Evolutionary conservation across 1,140 invertebrate species (phyloP), one percentile per base, ranked within the genome.

Genomic region (Hyles vespertilio): DNA sequence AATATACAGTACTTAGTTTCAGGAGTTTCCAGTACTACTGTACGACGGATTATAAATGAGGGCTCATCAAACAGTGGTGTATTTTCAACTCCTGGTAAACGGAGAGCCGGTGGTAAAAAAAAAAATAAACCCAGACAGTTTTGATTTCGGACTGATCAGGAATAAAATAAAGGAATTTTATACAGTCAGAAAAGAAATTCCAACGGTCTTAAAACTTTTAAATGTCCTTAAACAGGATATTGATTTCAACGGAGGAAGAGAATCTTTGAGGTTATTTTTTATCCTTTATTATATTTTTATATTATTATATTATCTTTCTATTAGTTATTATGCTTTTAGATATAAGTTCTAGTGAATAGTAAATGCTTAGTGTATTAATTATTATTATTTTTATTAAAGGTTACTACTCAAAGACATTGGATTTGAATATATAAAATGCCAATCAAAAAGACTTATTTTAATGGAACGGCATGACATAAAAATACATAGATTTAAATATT

Each of bases 161-260:
- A 51, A 51, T 51, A 51, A 51, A 22, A 32, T 51, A 10, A 51
- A 51, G 32, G 12, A 51, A 51, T 33, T 51, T 10, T 51, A 33
- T 51, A n/a, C n/a, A 51, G 32, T 51, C 5, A 32, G 6, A 3
- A 51, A 51, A 51, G 32, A 1, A 51, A 51, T 51, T 51, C 12
- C 4, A 3, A 34, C 10, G 10, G 6, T 51, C 9, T 22, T 9
- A 51, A 51, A 32, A 6, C 10, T 10, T 32, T 32, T 51, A 51
- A 4, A 51, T 32, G 32, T 34, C 32, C 22, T 51, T 51, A 3
- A 34, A 34, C 3, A 32, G 32, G 2, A 51, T 5, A 51, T 51
- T 32, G 32, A 51, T 51, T 51, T 51, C 10, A 47, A 47, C 22
- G 46, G 46, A 47, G 46, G 46, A 10, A 47, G 46, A 47, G 5